A percentile compares a stretch with the other conserved stretches of the same genome.
Conservation (phyloP, 2,888 invertebrate species). For the Eristalinus sepulchralis region DNA sequence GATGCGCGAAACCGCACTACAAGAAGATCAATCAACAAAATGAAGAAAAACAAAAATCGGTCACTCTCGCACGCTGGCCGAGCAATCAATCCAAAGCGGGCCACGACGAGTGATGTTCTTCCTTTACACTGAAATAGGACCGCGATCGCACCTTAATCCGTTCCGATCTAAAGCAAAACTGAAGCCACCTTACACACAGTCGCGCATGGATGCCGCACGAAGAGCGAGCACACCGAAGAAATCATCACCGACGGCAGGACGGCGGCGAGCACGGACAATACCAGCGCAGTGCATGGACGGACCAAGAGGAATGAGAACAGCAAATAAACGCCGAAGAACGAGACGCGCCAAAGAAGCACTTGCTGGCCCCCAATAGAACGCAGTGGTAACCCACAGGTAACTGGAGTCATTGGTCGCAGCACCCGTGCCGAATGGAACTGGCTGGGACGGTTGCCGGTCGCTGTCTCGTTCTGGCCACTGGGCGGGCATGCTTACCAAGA, state of each 20-base stretch:
- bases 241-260: conserved; percentile 63
- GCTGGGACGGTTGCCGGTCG: conserved; percentile 7
- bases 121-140: conserved; percentile 21
- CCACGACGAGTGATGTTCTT: conserved; percentile 31
- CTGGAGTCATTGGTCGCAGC: conserved; percentile 57
- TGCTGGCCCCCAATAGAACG: conserved; percentile 55
- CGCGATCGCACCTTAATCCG: conserved; percentile 67
- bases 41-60: too few relatives aligned
- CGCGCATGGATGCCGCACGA: conserved; percentile 51
- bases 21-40: background rate
- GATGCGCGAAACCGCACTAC: background rate
- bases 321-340: conserved; percentile 56
- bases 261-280: background rate
- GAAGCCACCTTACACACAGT: conserved; percentile 32
- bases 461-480: conserved; percentile 54
- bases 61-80: conserved; percentile 4
- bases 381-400: conserved; percentile 68
- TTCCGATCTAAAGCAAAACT: conserved; percentile 67
- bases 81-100: conserved; percentile 14
- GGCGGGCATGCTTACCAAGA: conserved; percentile 11
- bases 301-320: conserved; percentile 59
- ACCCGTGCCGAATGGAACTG: conserved; percentile 60
- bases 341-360: conserved; percentile 45
- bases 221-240: background rate
- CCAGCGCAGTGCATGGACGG: conserved; percentile 10